phyloP scores from a whole-genome alignment of 2,113 vertebrate genomes.

The Pseudorhombus dupliciocellatus region DNA sequence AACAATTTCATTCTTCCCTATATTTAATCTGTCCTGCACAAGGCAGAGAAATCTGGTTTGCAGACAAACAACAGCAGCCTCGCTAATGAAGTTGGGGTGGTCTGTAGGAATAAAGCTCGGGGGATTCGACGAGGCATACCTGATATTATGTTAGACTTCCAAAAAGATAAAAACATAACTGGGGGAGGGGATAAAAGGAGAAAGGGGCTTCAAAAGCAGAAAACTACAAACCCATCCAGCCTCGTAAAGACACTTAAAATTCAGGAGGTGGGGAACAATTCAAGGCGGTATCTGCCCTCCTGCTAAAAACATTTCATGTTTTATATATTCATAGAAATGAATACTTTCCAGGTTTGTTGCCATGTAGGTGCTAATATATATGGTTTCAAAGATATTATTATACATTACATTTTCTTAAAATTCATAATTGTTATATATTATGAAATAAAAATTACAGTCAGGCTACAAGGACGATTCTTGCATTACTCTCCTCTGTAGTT shows the following conservation, averaged over 20 bases:
- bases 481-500: too few relatives aligned
- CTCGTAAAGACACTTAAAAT: constrained; percentile 22
- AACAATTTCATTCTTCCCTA: constrained; percentile 28
- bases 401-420: too few relatives aligned
- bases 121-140: constrained; percentile 44
- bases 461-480: too few relatives aligned
- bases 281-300: not conserved
- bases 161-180: constrained; percentile 48
- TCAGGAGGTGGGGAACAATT: constrained; percentile 23
- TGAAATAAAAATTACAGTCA: not conserved
- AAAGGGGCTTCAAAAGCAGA: constrained; percentile 50
- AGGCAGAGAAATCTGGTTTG: constrained; percentile 1
- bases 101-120: constrained; percentile 43
- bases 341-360: not conserved
- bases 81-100: constrained; percentile 29
- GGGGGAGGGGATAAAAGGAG: constrained; percentile 48
- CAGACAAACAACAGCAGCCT: constrained; percentile 3
- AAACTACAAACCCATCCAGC: constrained; percentile 32
- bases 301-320: constrained; percentile 1
- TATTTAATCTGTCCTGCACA: not conserved
- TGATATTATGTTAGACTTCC: constrained; percentile 56
- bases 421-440: too few relatives aligned
- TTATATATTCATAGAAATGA: not conserved
- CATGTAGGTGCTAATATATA: not conserved
- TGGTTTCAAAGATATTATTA: not conserved